A percentile compares a stretch with the other conserved stretches of the same genome.
These are phyloP conservation scores for Epirrhoe tristata DNA, from an alignment of 2,888 invertebrate genomes.

Conservation along the genomic window DNA sequence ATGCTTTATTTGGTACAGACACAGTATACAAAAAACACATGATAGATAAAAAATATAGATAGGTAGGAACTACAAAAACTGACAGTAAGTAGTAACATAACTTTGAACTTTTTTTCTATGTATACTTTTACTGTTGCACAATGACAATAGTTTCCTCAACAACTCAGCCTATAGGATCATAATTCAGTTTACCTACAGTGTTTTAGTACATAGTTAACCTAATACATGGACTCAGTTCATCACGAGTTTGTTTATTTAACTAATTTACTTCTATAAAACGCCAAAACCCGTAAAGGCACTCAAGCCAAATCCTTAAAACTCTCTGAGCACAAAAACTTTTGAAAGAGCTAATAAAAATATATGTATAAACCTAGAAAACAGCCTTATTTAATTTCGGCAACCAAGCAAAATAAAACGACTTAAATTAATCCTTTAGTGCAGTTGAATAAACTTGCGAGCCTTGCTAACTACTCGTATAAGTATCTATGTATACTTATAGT, in stretches of 20 bases:
- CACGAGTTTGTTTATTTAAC: neutral
- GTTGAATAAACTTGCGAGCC: conserved; percentile 24
- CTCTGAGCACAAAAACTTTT: neutral
- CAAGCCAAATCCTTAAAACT: neutral
- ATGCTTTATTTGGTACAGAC: too few species aligned
- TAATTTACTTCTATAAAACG: neutral
- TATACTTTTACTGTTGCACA: too few species aligned
- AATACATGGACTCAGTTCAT: neutral
- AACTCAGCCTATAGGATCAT: too few species aligned
- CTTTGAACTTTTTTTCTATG: too few species aligned
- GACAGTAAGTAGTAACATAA: too few species aligned
- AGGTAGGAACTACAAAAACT: too few species aligned
- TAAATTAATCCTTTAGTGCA: neutral
- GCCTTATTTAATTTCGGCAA: neutral
- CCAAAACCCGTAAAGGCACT: neutral
- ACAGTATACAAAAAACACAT: too few species aligned
- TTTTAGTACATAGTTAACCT: too few species aligned
- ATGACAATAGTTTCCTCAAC: too few species aligned
- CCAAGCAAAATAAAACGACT: neutral
- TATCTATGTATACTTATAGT: too few species aligned
- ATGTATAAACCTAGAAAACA: neutral
- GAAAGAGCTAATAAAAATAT: neutral
- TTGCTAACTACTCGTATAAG: conserved; percentile 42
- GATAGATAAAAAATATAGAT: too few species aligned
- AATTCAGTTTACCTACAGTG: too few species aligned